Percentiles rank a stretch among this genome's conserved stretches.
These are phyloP conservation scores for Gymnorhina tibicen DNA, from an alignment of 2,113 vertebrate species.

Conservation along the genomic window DNA sequence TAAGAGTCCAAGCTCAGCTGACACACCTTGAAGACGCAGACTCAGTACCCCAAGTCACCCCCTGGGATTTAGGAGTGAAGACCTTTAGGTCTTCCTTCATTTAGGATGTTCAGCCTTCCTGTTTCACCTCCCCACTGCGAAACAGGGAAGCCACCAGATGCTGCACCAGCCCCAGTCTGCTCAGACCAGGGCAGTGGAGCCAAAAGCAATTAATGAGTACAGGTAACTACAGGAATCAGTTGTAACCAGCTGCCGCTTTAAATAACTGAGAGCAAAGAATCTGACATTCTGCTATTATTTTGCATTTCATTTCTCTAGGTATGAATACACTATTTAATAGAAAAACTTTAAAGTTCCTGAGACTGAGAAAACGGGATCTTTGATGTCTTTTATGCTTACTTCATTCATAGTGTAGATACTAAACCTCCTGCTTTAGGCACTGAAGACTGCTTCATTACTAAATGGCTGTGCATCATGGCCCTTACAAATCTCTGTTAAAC, in stretches of 20 bases:
- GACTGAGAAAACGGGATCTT: not conserved
- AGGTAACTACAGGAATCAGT: not conserved
- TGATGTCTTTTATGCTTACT: not conserved
- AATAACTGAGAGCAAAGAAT: not conserved
- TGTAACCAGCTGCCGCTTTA: not conserved
- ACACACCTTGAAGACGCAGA: rapidly evolving
- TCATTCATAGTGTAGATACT: not conserved
- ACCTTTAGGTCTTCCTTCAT: too few species aligned
- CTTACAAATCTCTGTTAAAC: constrained; percentile 53
- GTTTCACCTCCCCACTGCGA: not conserved
- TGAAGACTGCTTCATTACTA: constrained; percentile 32
- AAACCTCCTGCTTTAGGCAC: constrained; percentile 44
- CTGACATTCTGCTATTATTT: not conserved
- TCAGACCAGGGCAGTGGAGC: not conserved
- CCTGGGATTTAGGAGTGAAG: not conserved
- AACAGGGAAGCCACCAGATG: not conserved
- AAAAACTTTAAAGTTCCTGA: not conserved
- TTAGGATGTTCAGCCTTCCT: not conserved
- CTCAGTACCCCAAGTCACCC: not conserved
- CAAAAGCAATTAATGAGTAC: not conserved
- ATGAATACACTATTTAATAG: not conserved
- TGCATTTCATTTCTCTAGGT: not conserved
- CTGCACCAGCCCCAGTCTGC: not conserved
- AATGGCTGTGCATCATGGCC: constrained; percentile 14
- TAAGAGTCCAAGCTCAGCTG: not conserved